Base-by-base conservation (phyloP, 2,888 invertebrate genomes). In the Nebria salina region DNA sequence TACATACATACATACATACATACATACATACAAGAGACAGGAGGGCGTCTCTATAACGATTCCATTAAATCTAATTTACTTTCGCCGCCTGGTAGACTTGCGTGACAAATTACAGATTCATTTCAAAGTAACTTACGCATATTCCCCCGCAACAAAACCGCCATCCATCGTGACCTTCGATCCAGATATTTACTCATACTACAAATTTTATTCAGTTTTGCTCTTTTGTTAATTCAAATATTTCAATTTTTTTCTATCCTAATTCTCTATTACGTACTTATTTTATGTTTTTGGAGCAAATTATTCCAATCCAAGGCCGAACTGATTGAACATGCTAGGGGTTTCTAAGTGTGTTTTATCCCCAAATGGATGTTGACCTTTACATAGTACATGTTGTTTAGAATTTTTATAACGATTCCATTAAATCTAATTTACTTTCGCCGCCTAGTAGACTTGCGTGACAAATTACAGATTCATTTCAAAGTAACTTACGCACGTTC, bases 321-420 rank as follows among this genome's bases (percentile, higher is more conserved):
- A 20, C 1, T 20, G 20, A 70, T 70, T 70, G 70, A 70, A 70
- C 70, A 70, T 54, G 3, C 54, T 15, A 2, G 70, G n/a, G 25
- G 5, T 20, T 26, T 26, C 70, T 70, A 26, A 70, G 7, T 78
- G 78, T 72, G 20, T 72, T 72, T 25, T 73, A 42, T 73, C 73
- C 73, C 65, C 68, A 73, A 64, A 76, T 76, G 68, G 65, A 41
- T 20, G 79, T 42, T 65, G 74, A 74, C 79, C 79, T 79, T 79
- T 43, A 11, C 34, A 26, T 13, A 25, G 75, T 65, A 78, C 65
- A 20, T 20, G 20, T 20, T 20, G 73, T 65, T 54, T 77, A 74
- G 65, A 79, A 79, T 79, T 74, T 77, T 77, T 74, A 79, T 74
- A 74, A 70, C 70, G 70, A 70, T 70, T 70, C 70, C 70, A 70